Conservation (phyloP, 1,140 invertebrate species). For the Leptopilina boulardi region DNA sequence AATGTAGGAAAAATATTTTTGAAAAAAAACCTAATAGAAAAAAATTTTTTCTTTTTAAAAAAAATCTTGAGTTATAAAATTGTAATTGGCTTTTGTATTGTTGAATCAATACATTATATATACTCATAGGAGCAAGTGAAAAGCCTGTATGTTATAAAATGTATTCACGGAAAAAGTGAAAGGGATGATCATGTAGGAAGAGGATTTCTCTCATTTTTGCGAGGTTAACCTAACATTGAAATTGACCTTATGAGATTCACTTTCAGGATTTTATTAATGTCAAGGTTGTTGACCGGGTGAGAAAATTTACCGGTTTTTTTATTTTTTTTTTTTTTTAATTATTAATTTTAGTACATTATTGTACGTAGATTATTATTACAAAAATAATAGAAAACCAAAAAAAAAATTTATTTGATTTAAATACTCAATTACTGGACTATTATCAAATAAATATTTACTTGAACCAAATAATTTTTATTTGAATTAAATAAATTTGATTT, state of each 20-base stretch:
- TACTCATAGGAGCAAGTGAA: neutral
- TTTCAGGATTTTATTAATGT: neutral
- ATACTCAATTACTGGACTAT: no score
- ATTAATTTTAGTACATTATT: no score
- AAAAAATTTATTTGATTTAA: no score
- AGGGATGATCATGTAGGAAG: neutral
- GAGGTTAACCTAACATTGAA: slow-evolving; percentile 20
- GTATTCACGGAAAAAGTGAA: neutral
- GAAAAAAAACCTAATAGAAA: neutral
- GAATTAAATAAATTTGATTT: no score
- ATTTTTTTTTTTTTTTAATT: no score
- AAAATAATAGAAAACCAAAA: no score
- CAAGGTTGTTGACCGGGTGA: slow-evolving; percentile 6
- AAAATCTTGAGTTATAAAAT: slow-evolving; percentile 15
- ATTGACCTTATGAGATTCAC: slow-evolving; percentile 15
- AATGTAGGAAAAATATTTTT: neutral
- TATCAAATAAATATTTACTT: no score
- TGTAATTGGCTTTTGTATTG: neutral
- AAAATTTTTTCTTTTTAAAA: neutral
- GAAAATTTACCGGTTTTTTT: neutral
- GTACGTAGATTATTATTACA: no score
- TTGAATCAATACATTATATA: neutral
- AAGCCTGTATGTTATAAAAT: neutral
- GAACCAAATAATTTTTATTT: no score
- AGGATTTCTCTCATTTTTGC: neutral